Evolutionary conservation across 1,140 invertebrate genomes (phyloP), one percentile per base, ranked within the genome.

Genomic region (Geopemphigus sp.): DNA sequence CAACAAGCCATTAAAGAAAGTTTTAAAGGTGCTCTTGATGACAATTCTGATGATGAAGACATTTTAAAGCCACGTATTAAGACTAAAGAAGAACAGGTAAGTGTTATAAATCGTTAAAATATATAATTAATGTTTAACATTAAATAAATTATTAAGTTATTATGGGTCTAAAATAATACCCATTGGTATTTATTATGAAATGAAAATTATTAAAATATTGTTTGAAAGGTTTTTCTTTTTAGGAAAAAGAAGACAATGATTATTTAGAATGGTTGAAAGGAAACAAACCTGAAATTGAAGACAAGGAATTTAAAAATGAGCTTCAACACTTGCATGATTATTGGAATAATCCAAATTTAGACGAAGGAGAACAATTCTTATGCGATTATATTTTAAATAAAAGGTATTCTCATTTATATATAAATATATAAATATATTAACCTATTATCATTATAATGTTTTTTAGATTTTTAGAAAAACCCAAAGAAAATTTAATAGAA

Each of bases 321-420:
- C 86, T 95, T 82, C 90, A 91, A 84, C 90, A 91, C 19, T 85
- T 98, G 47, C 92, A 92, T 81, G 90, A 95, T 54, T 93, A 91
- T 85, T 98, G 96, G 96, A 91, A 87, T 45, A 88, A 93, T 86
- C 91, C 92, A 53, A 90, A 92, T 81, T 86, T 98, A 26, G 91
- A 93, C 84, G 87, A 92, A 82, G 90, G 90, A 70, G 97, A 99
- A 86, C 91, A 92, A 80, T 98, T 97, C 86, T 86, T 99, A 1
- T 89, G 93, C 66, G 96, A 98, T 87, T 98, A 95, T 84, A 91
- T 99, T 83, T 86, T 98, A 19, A 95, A 98, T 84, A 95, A 96
- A 85, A 90, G 89, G 85, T 93, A 91, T 82, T n/a, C 17, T 54
- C 17, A 64, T 45, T 32, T 80, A 24, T 50, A 45, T 0, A 5